These are phyloP conservation scores for Rhopalosiphum maidis DNA, from an alignment of 1,140 invertebrate genomes.

Conservation along the genomic window DNA sequence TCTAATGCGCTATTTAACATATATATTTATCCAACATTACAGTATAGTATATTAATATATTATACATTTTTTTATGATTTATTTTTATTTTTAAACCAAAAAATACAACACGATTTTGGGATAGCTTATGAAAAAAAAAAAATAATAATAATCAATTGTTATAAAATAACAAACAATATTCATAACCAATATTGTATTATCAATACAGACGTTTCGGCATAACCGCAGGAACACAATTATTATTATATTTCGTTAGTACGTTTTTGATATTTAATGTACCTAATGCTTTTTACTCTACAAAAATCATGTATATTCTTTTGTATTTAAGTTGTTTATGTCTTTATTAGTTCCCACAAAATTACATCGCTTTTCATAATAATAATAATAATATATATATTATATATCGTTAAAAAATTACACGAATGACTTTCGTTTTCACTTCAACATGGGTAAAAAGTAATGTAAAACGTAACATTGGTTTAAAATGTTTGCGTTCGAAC, in stretches of 20 bases:
- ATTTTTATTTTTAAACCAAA: conserved; percentile 16
- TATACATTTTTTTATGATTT: conserved; percentile 10
- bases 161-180: conserved; percentile 7
- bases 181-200: neutral
- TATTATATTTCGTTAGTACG: neutral
- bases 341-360: neutral
- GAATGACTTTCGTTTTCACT: neutral
- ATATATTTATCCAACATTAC: conserved; percentile 23
- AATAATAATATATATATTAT: neutral
- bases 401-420: conserved; percentile 5
- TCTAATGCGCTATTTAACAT: conserved; percentile 29
- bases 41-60: conserved; percentile 12
- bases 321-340: neutral
- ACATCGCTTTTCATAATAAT: neutral
- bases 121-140: conserved; percentile 23
- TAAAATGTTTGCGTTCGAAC: neutral
- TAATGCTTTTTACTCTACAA: neutral
- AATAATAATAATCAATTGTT: neutral
- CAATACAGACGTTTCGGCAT: neutral
- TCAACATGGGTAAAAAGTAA: neutral
- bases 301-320: neutral
- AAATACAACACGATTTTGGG: neutral
- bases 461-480: neutral
- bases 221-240: neutral
- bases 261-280: neutral